Conservation (phyloP, 2,888 invertebrate genomes). For the Pegoplata infirma region DNA sequence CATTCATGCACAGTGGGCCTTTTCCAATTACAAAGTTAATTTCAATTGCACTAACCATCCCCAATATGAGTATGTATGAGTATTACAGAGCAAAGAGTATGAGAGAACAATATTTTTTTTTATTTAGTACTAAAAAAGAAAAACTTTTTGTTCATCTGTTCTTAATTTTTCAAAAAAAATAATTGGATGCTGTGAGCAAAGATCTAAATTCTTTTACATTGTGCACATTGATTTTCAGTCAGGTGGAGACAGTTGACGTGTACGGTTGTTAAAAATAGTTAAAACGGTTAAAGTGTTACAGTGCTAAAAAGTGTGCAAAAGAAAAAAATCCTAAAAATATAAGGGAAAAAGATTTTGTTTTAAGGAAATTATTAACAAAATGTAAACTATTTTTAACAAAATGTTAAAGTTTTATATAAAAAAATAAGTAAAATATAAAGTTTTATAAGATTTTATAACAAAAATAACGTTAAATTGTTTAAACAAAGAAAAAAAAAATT, state of each 20-base stretch:
- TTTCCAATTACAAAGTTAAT: too few species aligned
- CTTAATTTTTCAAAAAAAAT: too few species aligned
- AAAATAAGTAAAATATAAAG: not conserved
- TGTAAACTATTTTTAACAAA: not conserved
- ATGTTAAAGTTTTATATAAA: not conserved
- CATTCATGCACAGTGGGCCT: too few species aligned
- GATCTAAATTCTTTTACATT: conserved; percentile 40
- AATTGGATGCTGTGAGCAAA: conserved; percentile 52
- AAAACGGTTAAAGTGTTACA: conserved; percentile 66
- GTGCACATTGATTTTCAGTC: conserved; percentile 70
- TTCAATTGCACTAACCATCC: too few species aligned
- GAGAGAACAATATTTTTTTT: conserved; percentile 22
- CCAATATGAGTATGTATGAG: too few species aligned
- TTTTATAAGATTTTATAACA: conserved; percentile 20
- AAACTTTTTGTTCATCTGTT: conserved; percentile 36
- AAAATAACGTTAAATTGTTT: conserved; percentile 44
- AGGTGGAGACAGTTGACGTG: conserved; percentile 78
- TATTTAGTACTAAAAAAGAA: conserved; percentile 31
- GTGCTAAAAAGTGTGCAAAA: conserved; percentile 62
- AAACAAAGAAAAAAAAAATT: conserved; percentile 26
- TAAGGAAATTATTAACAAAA: not conserved
- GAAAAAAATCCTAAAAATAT: conserved; percentile 37
- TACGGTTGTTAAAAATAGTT: conserved; percentile 70
- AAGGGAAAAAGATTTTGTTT: conserved; percentile 23
- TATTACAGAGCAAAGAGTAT: too few species aligned